Percentiles rank a stretch among this genome's conserved stretches.
These are phyloP conservation scores for Lacanobia oleracea DNA, from an alignment of 2,888 invertebrate genomes.

Conservation along the genomic window DNA sequence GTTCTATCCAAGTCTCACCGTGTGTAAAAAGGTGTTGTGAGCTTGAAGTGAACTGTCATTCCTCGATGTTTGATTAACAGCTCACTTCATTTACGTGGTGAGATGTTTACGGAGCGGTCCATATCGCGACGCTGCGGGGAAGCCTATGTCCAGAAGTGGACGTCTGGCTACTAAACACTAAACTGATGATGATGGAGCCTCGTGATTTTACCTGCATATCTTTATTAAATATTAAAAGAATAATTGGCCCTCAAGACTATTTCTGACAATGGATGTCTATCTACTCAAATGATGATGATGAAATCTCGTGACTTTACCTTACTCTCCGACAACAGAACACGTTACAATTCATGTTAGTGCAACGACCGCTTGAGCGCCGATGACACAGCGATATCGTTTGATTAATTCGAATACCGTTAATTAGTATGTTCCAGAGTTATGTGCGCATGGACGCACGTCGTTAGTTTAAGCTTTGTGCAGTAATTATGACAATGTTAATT, in stretches of 20 bases:
- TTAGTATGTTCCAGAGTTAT: conserved; percentile 13
- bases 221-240: no score
- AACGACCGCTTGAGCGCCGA: neutral
- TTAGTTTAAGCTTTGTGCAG: neutral
- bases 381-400: conserved; percentile 9
- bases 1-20: neutral
- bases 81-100: no score
- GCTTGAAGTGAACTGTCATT: neutral
- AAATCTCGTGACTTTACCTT: neutral
- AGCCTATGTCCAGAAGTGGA: no score
- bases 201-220: no score
- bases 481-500: neutral
- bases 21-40: no score
- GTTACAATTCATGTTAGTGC: neutral
- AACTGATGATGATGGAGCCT: no score
- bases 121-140: no score
- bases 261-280: neutral
- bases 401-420: conserved; percentile 8
- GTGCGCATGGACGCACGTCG: neutral
- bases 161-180: no score
- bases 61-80: no score
- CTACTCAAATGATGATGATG: neutral
- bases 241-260: neutral
- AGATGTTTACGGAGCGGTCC: no score
- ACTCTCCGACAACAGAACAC: neutral